Percentiles rank a stretch among this genome's conserved stretches.
phyloP scores from a whole-genome alignment of 23 tunicate species.

The Ascidia mentula region DNA sequence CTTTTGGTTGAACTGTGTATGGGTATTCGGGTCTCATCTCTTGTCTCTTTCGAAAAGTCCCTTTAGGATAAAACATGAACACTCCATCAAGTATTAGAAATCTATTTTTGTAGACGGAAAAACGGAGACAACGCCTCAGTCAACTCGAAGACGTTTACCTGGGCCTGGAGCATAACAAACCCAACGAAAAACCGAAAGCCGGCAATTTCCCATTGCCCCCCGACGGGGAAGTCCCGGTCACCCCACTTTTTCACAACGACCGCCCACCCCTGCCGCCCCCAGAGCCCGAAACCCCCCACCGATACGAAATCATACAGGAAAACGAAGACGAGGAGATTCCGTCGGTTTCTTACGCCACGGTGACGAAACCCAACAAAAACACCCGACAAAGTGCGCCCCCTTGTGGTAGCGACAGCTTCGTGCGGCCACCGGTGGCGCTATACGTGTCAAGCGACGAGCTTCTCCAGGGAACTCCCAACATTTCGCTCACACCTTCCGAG shows the following conservation, averaged over 20 bases:
- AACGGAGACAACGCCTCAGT: not conserved
- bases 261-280: not conserved
- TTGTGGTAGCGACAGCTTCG: not conserved
- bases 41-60: too few species aligned
- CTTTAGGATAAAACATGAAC: not conserved
- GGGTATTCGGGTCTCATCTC: too few species aligned
- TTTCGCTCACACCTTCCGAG: not conserved
- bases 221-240: not conserved
- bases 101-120: not conserved
- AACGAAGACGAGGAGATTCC: not conserved
- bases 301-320: not conserved
- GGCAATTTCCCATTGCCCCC: not conserved
- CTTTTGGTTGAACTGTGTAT: too few species aligned
- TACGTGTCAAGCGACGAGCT: not conserved
- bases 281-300: not conserved
- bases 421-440: not conserved
- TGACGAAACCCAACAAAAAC: not conserved
- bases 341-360: not conserved
- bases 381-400: not conserved
- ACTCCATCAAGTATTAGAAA: not conserved
- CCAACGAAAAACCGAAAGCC: not conserved
- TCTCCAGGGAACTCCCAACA: not conserved
- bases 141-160: slow-evolving; percentile 1
- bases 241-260: not conserved
- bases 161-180: not conserved